These are phyloP conservation scores for Caenorhabditis macrosperma DNA, from an alignment of 2,888 invertebrate genomes.

Conservation along the genomic window DNA sequence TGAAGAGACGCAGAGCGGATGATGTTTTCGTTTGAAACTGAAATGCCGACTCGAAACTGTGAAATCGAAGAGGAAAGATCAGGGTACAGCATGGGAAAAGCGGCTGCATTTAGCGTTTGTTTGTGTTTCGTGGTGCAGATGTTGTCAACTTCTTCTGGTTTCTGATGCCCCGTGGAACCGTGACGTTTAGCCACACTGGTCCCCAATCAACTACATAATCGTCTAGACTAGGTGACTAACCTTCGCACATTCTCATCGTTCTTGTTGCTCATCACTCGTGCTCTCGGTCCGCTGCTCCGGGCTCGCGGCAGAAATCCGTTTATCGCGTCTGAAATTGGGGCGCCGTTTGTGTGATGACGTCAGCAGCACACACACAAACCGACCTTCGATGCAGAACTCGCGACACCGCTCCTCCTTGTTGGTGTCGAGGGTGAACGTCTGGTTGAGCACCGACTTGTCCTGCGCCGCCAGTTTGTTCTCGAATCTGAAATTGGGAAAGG, in stretches of 20 bases:
- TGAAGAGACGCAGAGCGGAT: slow-evolving; percentile 7
- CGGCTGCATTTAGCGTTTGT: not conserved
- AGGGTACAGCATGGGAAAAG: not conserved
- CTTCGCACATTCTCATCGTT: slow-evolving; percentile 52
- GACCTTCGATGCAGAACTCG: slow-evolving; percentile 63
- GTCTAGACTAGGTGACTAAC: slow-evolving; percentile 23
- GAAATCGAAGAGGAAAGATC: not conserved
- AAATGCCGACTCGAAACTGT: no score
- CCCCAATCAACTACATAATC: slow-evolving; percentile 2
- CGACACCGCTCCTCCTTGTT: slow-evolving; percentile 55
- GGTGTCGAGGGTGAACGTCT: slow-evolving; percentile 63
- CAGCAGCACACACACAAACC: not conserved
- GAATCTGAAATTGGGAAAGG: slow-evolving; percentile 32
- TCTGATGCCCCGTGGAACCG: no score
- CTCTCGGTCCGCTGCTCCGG: slow-evolving; percentile 65
- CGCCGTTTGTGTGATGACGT: slow-evolving; percentile 4
- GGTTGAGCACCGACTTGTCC: slow-evolving; percentile 64
- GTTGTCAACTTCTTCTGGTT: not conserved
- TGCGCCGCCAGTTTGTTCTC: slow-evolving; percentile 65
- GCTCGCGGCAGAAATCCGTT: slow-evolving; percentile 64
- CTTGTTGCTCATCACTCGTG: slow-evolving; percentile 8
- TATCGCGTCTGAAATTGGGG: slow-evolving; percentile 64
- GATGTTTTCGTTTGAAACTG: no score
- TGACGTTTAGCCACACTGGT: no score
- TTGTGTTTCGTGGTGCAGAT: not conserved